Conservation (phyloP, 2,888 invertebrate genomes). For the Drosophila diplacantha region DNA sequence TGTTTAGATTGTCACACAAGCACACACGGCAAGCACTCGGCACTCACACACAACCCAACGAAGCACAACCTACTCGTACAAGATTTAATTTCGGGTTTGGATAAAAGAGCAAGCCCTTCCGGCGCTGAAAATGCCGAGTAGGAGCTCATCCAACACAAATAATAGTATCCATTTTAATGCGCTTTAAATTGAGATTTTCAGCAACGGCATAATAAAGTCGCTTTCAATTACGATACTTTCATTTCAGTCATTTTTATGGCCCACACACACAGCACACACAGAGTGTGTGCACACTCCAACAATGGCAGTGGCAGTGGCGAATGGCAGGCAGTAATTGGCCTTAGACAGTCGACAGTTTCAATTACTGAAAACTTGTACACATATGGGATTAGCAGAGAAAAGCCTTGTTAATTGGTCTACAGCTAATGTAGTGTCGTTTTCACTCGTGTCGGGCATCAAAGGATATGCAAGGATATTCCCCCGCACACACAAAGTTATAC, state of each 20-base stretch:
- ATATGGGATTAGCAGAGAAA: slow-evolving; percentile 45
- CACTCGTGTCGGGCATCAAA: slow-evolving; percentile 49
- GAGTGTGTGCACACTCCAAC: slow-evolving; percentile 1
- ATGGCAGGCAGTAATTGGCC: slow-evolving; percentile 44
- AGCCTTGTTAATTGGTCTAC: slow-evolving; percentile 50
- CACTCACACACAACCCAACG: not conserved
- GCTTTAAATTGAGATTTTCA: slow-evolving; percentile 45
- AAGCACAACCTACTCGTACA: not conserved
- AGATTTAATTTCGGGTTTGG: slow-evolving; percentile 41
- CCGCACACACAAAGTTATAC: not conserved
- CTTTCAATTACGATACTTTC: slow-evolving; percentile 44
- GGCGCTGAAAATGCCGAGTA: slow-evolving; percentile 19
- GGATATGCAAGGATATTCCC: slow-evolving; percentile 33
- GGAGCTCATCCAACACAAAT: slow-evolving; percentile 24
- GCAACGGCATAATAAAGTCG: slow-evolving; percentile 39
- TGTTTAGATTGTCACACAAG: slow-evolving; percentile 52
- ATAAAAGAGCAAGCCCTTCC: slow-evolving; percentile 53
- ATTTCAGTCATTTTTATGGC: slow-evolving; percentile 35
- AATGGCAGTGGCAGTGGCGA: slow-evolving; percentile 8
- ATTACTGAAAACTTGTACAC: slow-evolving; percentile 50
- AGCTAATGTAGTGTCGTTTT: slow-evolving; percentile 49
- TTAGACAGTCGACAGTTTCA: slow-evolving; percentile 50
- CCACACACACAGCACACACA: slow-evolving; percentile 9
- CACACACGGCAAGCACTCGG: slow-evolving; percentile 10
- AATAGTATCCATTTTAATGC: slow-evolving; percentile 23